Evolutionary conservation across 2,113 vertebrate genomes (phyloP), one percentile per base, ranked within the genome.

Genomic region (Thunnus thynnus): DNA sequence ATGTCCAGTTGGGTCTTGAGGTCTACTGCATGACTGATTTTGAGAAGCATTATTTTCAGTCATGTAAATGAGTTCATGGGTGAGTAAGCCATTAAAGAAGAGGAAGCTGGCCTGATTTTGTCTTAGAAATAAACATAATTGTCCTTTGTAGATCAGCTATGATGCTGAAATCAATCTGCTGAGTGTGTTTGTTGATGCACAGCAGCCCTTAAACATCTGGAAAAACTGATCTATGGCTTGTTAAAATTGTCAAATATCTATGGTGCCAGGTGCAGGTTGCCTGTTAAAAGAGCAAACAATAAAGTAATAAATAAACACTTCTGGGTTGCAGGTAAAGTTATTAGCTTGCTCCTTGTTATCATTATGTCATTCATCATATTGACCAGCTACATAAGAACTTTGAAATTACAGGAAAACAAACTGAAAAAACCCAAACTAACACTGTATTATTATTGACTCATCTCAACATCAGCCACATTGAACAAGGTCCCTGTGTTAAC

Each of bases 31-130:
- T 85, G 89, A 84, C 72, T 77, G 84, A 89, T 88, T 91, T 80
- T 58, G 58, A 80, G 65, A 90, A 65, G 62, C 76, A 55, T 65
- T 64, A 63, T 78, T 89, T 84, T 77, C 73, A 82, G 63, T 83
- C 86, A 89, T 89, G 86, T 61, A 91, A 91, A 91, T 91, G 66
- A 82, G 65, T 77, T 91, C 72, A 90, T 72, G 87, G 87, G 46
- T 90, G 86, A 87, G 54, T 65, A 46, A 54, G 58, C 87, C 87
- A 80, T 87, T 86, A 89, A 85, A 89, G 52, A 55, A 76, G 72
- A 48, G 62, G 18, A 80, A 47, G 41, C 46, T 36, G 83, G 75
- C 56, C 77, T 63, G 62, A 80, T 88, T 87, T 85, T 64, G 71
- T 82, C 83, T 78, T 58, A 36, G 63, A 73, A 65, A 70, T 57